Percentiles rank a stretch among this genome's conserved stretches.
These are phyloP conservation scores for Erebia epiphron DNA, from an alignment of 2,888 invertebrate species.

Conservation along the genomic window DNA sequence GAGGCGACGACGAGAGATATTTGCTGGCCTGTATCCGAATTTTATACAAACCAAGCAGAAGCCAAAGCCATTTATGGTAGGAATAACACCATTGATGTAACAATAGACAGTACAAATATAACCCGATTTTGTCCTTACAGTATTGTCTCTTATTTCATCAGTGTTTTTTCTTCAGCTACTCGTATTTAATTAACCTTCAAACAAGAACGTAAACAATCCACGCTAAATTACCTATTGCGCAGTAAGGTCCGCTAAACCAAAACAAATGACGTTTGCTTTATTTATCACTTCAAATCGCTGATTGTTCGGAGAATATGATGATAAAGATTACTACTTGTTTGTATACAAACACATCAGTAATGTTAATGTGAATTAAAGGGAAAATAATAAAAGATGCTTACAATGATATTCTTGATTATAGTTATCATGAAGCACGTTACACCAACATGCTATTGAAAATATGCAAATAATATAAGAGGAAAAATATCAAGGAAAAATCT, in stretches of 20 bases:
- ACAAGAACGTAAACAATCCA: slow-evolving; percentile 13
- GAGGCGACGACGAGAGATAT: too few relatives aligned
- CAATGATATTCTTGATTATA: too few relatives aligned
- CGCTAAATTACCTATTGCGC: slow-evolving; percentile 14
- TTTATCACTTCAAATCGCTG: slow-evolving; percentile 15
- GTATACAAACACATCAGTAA: slow-evolving; percentile 7
- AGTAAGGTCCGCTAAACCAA: slow-evolving; percentile 10
- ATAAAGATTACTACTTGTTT: slow-evolving; percentile 3
- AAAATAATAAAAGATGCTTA: too few relatives aligned
- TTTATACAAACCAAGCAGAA: too few relatives aligned
- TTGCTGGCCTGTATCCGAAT: too few relatives aligned
- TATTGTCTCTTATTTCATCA: neutral
- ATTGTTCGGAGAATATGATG: slow-evolving; percentile 15
- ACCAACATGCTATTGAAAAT: neutral
- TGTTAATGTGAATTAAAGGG: too few relatives aligned
- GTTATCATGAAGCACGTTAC: too few relatives aligned
- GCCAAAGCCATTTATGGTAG: too few relatives aligned
- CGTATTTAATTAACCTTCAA: slow-evolving; percentile 14
- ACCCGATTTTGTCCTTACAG: neutral
- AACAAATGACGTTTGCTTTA: slow-evolving; percentile 21
- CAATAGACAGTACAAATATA: too few relatives aligned
- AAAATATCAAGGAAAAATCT: too few relatives aligned
- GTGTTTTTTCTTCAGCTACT: neutral
- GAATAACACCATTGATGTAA: too few relatives aligned
- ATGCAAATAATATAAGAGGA: neutral